These are phyloP conservation scores for Elegia similella DNA, from an alignment of 2,888 invertebrate species.

Conservation along the genomic window DNA sequence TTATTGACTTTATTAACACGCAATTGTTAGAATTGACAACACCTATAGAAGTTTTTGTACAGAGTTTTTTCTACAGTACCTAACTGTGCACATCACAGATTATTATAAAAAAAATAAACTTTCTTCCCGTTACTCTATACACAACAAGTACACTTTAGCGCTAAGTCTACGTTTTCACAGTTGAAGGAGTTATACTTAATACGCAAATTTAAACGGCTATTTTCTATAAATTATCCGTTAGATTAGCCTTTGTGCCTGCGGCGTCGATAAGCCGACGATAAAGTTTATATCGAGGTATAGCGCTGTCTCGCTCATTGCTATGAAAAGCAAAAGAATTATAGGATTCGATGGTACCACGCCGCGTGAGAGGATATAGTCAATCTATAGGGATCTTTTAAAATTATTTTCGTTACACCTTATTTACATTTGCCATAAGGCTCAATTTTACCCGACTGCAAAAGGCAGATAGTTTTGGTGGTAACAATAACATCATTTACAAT, in stretches of 20 bases:
- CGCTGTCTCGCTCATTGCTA: no score
- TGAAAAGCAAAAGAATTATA: no score
- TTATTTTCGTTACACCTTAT: no score
- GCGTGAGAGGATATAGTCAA: no score
- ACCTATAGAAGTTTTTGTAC: slow-evolving; percentile 66
- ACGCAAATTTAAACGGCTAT: neutral
- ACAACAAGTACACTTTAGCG: slow-evolving; percentile 64
- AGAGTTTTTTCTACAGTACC: slow-evolving; percentile 57
- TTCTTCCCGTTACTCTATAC: slow-evolving; percentile 56
- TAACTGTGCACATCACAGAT: slow-evolving; percentile 70
- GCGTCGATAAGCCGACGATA: neutral
- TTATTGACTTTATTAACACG: slow-evolving; percentile 46
- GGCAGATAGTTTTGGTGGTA: no score
- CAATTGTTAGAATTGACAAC: slow-evolving; percentile 68
- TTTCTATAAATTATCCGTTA: neutral
- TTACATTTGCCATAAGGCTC: no score
- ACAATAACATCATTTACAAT: no score
- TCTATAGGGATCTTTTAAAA: no score
- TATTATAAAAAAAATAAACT: slow-evolving; percentile 66
- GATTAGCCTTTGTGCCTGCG: neutral
- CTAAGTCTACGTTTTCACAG: slow-evolving; percentile 47
- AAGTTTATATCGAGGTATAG: no score
- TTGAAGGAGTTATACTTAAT: slow-evolving; percentile 25
- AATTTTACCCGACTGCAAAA: no score
- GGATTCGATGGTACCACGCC: no score